These are phyloP conservation scores for Sphaeramia orbicularis DNA, from an alignment of 2,797 vertebrate genomes.

Conservation along the genomic window DNA sequence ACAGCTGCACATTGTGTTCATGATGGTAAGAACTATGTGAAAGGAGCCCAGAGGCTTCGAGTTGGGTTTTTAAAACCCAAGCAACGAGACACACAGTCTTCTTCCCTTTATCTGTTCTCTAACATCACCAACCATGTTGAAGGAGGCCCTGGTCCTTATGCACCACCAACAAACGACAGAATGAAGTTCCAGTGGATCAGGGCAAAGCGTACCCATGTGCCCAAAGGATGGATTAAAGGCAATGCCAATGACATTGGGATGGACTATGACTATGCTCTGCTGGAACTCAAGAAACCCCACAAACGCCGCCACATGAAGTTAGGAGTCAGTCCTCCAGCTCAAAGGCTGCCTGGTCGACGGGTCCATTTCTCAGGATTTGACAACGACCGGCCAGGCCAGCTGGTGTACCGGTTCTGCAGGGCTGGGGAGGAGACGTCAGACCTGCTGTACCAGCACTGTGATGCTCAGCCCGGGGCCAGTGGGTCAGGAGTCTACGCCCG, in stretches of 20 bases:
- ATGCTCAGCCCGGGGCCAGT: constrained; percentile 96
- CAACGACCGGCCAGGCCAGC: constrained; percentile 92
- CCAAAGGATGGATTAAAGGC: constrained; percentile 98
- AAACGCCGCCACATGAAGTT: constrained; percentile 96
- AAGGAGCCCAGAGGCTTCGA: constrained; percentile 95
- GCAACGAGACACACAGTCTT: constrained; percentile 81
- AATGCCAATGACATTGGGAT: constrained; percentile 97
- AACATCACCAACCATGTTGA: constrained; percentile 81
- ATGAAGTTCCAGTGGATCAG: constrained; percentile 99
- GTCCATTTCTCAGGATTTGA: constrained; percentile 98
- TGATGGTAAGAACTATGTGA: constrained; percentile 96
- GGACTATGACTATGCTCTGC: constrained; percentile 98
- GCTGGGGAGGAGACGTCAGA: constrained; percentile 94
- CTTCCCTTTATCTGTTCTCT: constrained; percentile 66
- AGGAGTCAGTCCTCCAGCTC: constrained; percentile 91
- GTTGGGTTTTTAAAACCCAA: constrained; percentile 94
- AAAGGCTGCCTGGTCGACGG: constrained; percentile 89
- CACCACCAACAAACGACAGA: constrained; percentile 77
- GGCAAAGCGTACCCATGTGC: constrained; percentile 95
- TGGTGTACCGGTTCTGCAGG: constrained; percentile 96
- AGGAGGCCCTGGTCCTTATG: constrained; percentile 36
- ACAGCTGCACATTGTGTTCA: constrained; percentile 98
- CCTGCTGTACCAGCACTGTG: constrained; percentile 96
- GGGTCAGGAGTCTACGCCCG: constrained; percentile 97
- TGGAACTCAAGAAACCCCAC: constrained; percentile 97